Conservation (phyloP, 1,140 invertebrate species). For the Venustaconcha ellipsiformis region DNA sequence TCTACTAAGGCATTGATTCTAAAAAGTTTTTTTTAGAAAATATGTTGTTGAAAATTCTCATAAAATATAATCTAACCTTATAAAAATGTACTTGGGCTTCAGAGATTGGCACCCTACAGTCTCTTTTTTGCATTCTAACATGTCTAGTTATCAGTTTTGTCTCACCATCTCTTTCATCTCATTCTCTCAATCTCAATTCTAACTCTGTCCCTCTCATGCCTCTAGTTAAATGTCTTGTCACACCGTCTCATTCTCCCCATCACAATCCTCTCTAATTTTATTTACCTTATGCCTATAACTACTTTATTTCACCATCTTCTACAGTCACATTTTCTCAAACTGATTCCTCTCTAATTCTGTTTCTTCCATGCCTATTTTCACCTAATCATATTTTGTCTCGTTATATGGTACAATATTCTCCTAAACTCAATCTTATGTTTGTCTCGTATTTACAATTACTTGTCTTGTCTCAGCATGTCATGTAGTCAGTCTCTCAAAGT, state of each 20-base stretch:
- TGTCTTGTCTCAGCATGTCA: conserved; percentile 63
- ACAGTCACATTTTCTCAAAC: conserved; percentile 61
- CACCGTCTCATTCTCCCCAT: conserved; percentile 62
- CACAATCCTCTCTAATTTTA: conserved; percentile 63
- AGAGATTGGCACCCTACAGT: not conserved
- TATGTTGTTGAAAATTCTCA: not conserved
- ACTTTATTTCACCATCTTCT: conserved; percentile 62
- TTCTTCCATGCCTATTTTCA: conserved; percentile 35
- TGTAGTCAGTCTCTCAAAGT: conserved; percentile 64
- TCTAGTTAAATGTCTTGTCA: conserved; percentile 58
- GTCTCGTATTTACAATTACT: conserved; percentile 31
- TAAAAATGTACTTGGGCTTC: not conserved
- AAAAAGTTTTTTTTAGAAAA: not conserved
- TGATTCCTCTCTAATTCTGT: conserved; percentile 64
- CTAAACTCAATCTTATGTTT: too few relatives aligned
- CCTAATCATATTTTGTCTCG: too few relatives aligned
- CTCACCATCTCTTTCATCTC: conserved; percentile 63
- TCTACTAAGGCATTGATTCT: conserved; percentile 68
- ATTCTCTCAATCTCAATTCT: conserved; percentile 63
- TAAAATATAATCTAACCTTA: not conserved
- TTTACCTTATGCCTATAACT: conserved; percentile 47
- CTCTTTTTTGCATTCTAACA: conserved; percentile 39
- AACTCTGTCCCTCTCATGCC: conserved; percentile 20
- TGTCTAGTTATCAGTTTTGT: conserved; percentile 54
- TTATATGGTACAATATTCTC: too few relatives aligned